Conservation (phyloP, 2,113 vertebrate species). For the Clarias gariepinus region DNA sequence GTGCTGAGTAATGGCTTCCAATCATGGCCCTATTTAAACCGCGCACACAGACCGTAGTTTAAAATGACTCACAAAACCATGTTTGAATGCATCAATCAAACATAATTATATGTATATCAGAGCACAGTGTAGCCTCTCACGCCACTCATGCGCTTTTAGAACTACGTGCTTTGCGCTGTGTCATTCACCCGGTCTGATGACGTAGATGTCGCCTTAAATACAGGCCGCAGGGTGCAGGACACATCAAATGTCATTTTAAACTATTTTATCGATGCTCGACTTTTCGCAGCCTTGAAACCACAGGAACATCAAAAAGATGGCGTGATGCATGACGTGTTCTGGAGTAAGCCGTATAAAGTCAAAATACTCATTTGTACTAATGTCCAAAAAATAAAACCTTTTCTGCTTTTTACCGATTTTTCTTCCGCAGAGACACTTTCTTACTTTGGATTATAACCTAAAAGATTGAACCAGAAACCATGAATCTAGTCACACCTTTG, state of each 20-base stretch:
- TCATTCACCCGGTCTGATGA: neutral
- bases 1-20: neutral
- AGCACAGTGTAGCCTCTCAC: neutral
- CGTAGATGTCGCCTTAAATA: neutral
- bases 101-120: neutral
- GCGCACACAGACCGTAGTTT: neutral
- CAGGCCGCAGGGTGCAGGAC: neutral
- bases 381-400: too few species aligned
- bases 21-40: neutral
- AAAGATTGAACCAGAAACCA: too few species aligned
- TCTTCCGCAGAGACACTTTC: too few species aligned
- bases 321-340: neutral
- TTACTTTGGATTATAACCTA: too few species aligned
- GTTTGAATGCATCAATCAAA: neutral
- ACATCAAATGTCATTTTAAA: neutral
- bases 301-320: neutral
- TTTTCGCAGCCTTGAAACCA: neutral
- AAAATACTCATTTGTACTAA: too few species aligned
- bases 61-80: constrained; percentile 25
- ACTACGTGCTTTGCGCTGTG: neutral
- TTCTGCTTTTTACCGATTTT: too few species aligned
- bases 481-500: too few species aligned
- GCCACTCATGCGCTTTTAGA: too few species aligned
- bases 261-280: neutral
- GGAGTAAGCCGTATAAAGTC: neutral